Base-by-base conservation (phyloP, 2,113 vertebrate genomes). In the Eulemur macaco region DNA sequence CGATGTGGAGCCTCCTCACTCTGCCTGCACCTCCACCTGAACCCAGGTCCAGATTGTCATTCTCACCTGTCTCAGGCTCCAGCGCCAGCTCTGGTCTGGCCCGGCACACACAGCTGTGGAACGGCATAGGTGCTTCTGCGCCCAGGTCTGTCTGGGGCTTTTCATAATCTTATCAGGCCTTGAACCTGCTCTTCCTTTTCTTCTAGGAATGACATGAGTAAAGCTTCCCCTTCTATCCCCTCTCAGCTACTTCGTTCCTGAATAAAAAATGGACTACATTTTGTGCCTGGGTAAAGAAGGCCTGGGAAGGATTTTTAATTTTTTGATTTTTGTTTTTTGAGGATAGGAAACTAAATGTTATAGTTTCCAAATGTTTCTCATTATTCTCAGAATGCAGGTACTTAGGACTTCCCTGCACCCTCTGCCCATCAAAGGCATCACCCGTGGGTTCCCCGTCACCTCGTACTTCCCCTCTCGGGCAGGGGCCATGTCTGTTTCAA, bases 291-390 rank as follows among this genome's bases (percentile, higher is more conserved):
- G 4, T 39, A 54, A 78, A 31, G 45, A 37, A 64, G 23, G 5
- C 23, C 42, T n/a, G 3, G 17, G 31, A 73, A 73, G 15, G 47
- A 71, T 27, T 45, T 34, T 20, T 60, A 29, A 83, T 23, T 42
- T 54, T n/a, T n/a, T 68, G 77, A 50, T 20, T n/a, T 31, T 71
- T 66, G 6, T 78, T 71, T 27, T 78, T 84, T 86, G 8, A 86
- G 37, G 25, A 13, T 77, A 29, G 31, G 14, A 60, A 84, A 69
- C 63, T 73, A 89, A 56, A 12, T 47, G 31, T 7, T 50, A 29
- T 69, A 27, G 34, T 84, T 93, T 85, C 54, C 68, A 58, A 86
- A 66, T 73, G 23, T 80, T 94, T 77, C 25, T 87, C 54, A 29
- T 47, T 58, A 83, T 83, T 63, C 66, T 76, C 74, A 83, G 74